Evolutionary conservation across 2,113 vertebrate genomes (phyloP), one percentile per base, ranked within the genome.

Genomic region (Acrocephalus kingi): DNA sequence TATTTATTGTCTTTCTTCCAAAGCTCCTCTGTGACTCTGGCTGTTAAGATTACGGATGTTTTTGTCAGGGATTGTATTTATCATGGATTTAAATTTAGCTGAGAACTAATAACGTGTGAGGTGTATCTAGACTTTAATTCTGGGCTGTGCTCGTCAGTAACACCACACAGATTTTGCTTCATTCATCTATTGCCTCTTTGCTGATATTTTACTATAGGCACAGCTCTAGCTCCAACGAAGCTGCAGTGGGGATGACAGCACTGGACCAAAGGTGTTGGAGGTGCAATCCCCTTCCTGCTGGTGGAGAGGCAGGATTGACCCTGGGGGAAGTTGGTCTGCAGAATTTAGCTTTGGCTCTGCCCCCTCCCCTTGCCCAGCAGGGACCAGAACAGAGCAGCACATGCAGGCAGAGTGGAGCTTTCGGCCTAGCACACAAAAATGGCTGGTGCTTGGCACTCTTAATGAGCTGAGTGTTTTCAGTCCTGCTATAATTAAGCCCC

Each of bases 21-120:
- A 18, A 84, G 82, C 87, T 90, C 80, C 55, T 84, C 78, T n/a
- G 73, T 87, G 93, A 71, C 81, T 93, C 73, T 33, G 75, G 72
- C 83, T 93, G 69, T 93, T 91, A 96, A 93, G 91, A 90, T 94
- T 96, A 92, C 25, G 8, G 83, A 94, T 95, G 87, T 87, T 95
- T 96, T 96, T 96, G 94, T 95, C 94, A 79, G 68, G 85, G 87
- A 85, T 83, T 86, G 79, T 90, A 84, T 97, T 96, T 96, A 93
- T 94, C 95, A 86, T 0, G 2, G 94, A 93, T 96, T 96, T 97
- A 93, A 94, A 95, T 97, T 92, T 82, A 97, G 90, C 94, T 87
- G 75, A 86, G 87, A 86, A 87, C 87, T 89, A 93, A 92, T 92
- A 92, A 93, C 55, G 3, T 19, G 41, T 58, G 93, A 90, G 90